phyloP scores from a whole-genome alignment of 2,113 vertebrate species.

The Lophotis ruficrista region DNA sequence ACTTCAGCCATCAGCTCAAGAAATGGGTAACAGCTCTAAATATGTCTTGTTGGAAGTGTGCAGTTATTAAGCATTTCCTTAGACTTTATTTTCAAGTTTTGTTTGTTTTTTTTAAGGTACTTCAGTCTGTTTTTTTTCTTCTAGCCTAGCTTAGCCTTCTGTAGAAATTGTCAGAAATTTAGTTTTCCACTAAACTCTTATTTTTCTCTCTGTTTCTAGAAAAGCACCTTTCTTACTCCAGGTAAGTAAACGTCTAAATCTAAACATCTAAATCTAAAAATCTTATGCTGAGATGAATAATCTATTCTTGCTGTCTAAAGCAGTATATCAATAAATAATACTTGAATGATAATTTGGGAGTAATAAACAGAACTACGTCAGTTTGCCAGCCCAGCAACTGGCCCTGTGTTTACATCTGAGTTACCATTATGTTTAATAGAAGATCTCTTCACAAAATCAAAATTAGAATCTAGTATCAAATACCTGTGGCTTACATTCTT shows the following conservation, averaged over 20 bases:
- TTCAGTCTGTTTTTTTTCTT: neutral
- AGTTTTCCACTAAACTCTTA: neutral
- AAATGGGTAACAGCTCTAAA: neutral
- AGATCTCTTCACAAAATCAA: neutral
- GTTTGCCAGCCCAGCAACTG: neutral
- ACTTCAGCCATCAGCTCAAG: neutral
- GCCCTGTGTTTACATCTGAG: neutral
- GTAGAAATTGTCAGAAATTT: neutral
- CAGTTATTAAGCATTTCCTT: neutral
- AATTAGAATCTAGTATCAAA: neutral
- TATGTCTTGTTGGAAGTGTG: neutral
- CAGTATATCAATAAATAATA: neutral
- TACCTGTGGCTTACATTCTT: neutral
- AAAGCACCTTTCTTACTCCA: constrained; percentile 88
- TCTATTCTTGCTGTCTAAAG: neutral
- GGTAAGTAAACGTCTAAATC: constrained; percentile 73
- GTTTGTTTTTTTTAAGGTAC: neutral
- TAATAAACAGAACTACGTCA: neutral
- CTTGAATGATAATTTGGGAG: neutral
- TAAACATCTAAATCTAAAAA: neutral
- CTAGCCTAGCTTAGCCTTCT: neutral
- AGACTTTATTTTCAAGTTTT: neutral
- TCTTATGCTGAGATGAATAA: neutral
- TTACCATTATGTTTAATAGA: neutral
- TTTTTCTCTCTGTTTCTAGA: constrained; percentile 74